Base-by-base conservation (phyloP, 64 coral and sea anemone species). In the Montipora cactus region DNA sequence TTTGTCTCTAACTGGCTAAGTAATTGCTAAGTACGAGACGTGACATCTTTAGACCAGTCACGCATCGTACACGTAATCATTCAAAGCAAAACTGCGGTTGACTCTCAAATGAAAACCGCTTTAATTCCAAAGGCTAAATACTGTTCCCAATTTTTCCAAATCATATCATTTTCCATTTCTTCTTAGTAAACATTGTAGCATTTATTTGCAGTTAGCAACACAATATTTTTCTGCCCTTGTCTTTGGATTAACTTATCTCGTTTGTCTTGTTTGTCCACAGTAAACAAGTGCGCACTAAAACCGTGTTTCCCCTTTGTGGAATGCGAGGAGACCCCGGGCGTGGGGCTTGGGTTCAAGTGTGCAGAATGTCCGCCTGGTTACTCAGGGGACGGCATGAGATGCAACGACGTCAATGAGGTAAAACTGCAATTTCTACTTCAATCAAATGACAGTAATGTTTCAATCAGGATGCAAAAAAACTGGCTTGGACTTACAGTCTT, bases 361-460 rank as follows among this genome's bases (percentile, higher is more conserved):
- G 96, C 51, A 8, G 83, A 93, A 37, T 98, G 96, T 44, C 96
- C 96, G 7, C 93, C 89, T 20, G 96, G 96, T 10, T 98, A 89
- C 73, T 48, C 74, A 2, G 96, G 96, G 2, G 68, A 98, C 83
- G 96, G 96, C 1, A 78, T 81, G 14, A 85, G 93, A 10, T 98
- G 96, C 83, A 70, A 91, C 70, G 96, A 98, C 45, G 74, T 98
- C 22, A 77, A 98, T 81, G 96, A 98, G 96, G 96, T 98, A 92
- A 37, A 55, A 61, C 4, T 5, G 68, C 20, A 71, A 22, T 23
- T 15, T 64, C 13, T 15, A 64, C 0, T 8, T 57, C 6, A 6
- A 57, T 57, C 53, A 57, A 0, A 11, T 57, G 6, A 11, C 53
- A 57, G 53, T 11, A 57, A 57, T 57, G 37, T 37, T 37, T 37